Conservation (phyloP, 2,113 vertebrate species). For the Psammodynastes pulverulentus region DNA sequence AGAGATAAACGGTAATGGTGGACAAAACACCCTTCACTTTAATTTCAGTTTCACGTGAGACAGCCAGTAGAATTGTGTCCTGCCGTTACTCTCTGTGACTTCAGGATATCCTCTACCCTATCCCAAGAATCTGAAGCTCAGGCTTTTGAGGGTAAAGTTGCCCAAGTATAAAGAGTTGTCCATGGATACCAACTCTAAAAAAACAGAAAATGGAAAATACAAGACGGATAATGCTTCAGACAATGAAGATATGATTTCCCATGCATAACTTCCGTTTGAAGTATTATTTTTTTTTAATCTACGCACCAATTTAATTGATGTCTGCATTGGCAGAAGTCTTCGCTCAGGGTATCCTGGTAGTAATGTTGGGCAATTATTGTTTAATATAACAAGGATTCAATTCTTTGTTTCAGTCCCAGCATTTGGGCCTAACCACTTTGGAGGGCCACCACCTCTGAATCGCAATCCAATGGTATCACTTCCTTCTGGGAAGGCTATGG, state of each 20-base stretch:
- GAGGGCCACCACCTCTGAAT: constrained; percentile 72
- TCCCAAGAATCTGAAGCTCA: not conserved
- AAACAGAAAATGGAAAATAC: too few species aligned
- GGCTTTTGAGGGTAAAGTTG: not conserved
- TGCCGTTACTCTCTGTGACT: not conserved
- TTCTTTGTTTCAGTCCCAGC: constrained; percentile 70
- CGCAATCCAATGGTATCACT: constrained; percentile 75
- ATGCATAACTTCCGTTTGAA: not conserved
- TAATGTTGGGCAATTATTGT: not conserved
- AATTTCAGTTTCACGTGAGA: not conserved
- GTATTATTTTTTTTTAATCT: not conserved
- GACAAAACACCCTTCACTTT: not conserved
- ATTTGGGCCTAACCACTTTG: constrained; percentile 80
- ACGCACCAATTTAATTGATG: not conserved
- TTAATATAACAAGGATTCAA: not conserved
- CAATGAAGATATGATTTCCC: not conserved
- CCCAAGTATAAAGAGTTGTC: not conserved
- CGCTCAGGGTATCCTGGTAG: not conserved
- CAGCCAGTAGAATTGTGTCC: not conserved
- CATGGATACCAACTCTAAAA: not conserved
- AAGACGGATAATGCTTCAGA: not conserved
- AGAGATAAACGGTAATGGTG: not conserved
- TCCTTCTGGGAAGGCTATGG: constrained; percentile 81
- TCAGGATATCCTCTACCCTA: not conserved
- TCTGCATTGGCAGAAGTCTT: not conserved